Base-by-base conservation (phyloP, 1,140 invertebrate species). In the Apis dorsata region DNA sequence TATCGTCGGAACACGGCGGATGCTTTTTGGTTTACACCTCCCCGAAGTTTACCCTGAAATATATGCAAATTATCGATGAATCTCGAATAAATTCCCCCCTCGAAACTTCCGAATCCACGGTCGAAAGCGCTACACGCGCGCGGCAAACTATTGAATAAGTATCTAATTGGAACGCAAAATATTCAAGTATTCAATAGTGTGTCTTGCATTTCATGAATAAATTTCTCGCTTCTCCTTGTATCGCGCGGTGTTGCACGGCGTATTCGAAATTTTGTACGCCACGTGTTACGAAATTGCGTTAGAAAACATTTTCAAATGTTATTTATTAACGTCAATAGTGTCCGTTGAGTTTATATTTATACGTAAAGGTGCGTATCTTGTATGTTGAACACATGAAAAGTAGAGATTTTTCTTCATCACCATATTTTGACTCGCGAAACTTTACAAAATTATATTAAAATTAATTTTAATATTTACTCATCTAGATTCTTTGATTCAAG, bases 151-250 rank as follows among this genome's bases (percentile, higher is more conserved):
- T n/a, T 13, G 69, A n/a, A 28, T 72, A 63, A 78, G 65, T 51
- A 5, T 72, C 9, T 24, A 24, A 63, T 80, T 55, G 24, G 12
- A 65, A 80, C 69, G 59, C 51, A 17, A 74, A 81, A 65, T 53
- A 74, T 44, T 74, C 59, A 44, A 28, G 68, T 24, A 71, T 57
- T 79, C 17, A 12, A 60, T 59, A 21, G 44, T 5, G 28, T 59
- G 17, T n/a, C 12, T 12, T 17, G 66, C 44, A 34, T 71, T 79
- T 13, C 55, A 51, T 60, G 77, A 79, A 79, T 79, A 79, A 79
- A 24, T 70, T 49, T 13, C 1, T 7, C 12, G 24, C 28, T 28
- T 44, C 17, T 28, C n/a, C 17, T 74, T 13, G 49, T n/a, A 21
- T 28, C 28, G 21, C 17, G 17, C 15, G 34, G 34, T 55, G 13